Base-by-base conservation (phyloP, 2,888 invertebrate genomes). In the Meganola albula region DNA sequence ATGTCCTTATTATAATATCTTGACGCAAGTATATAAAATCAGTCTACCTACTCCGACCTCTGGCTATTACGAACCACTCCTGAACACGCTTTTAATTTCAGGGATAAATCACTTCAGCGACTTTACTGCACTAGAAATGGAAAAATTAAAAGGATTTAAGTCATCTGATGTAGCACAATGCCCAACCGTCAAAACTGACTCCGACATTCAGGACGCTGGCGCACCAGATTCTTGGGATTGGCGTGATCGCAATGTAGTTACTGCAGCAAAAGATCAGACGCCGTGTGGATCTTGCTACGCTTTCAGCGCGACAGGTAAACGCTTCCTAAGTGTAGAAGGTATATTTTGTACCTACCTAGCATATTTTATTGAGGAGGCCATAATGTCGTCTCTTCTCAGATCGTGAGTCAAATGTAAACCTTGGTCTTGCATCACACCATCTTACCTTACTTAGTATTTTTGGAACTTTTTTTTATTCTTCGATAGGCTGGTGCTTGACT, bases 241-340 rank as follows among this genome's bases (percentile, higher is more conserved):
- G 95, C 89, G 94, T 44, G 45, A 74, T 2, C 62, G 89, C 23
- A 93, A 94, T 4, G 92, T 91, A 13, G 95, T 96, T 1, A 94
- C 94, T 1, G 82, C 77, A 0, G 88, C 95, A 10, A 95, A 95
- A 64, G 88, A 94, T 75, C 95, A 96, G 79, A 90, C 88, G 12
- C 0, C 0, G 0, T 95, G 94, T 66, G 94, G 93, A 18, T 92
- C 92, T 2, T 95, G 95, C 77, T 96, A 95, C 94, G 89, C 94
- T 22, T 65, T 63, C 23, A 53, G 56, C 34, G 11, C 43, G 1
- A 37, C 32, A 13, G 61, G 45, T 45, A 3, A 30, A 29, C 8
- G n/a, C 8, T 5, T 20, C 6, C 16, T 5, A 16, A 16, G 4
- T 5, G 6, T 16, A 5, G 4, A 16, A 16, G 16, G 16, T 5